phyloP scores from a whole-genome alignment of 2,797 vertebrate species.

The Siniperca scherzeri region DNA sequence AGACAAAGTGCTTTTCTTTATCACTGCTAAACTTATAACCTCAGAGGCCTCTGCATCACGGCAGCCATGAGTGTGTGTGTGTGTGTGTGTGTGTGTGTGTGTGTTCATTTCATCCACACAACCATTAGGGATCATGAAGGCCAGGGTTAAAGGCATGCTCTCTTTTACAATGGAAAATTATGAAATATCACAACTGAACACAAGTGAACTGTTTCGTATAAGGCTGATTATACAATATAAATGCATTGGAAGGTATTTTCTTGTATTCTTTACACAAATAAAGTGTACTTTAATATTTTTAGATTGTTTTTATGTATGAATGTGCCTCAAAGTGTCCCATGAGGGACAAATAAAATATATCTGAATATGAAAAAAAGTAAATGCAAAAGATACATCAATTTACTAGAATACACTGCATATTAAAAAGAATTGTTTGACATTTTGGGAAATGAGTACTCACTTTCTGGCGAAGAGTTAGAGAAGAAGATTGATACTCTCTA shows the following conservation, averaged over 20 bases:
- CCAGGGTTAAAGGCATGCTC: not conserved
- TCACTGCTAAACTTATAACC: conserved; percentile 35
- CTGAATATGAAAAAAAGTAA: not conserved
- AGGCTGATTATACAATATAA: not conserved
- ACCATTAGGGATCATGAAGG: conserved; percentile 9
- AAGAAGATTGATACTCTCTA: not conserved
- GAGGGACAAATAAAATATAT: not conserved
- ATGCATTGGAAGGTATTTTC: not conserved
- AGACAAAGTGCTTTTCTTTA: conserved; percentile 70
- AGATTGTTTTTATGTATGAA: not conserved
- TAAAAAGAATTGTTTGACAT: not conserved
- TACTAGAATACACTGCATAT: not conserved
- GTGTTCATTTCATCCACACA: conserved; percentile 18
- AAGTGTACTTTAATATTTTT: not conserved
- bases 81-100: not conserved
- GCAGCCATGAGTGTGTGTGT: not conserved
- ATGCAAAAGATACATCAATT: not conserved
- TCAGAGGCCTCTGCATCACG: conserved; percentile 31
- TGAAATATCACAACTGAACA: not conserved
- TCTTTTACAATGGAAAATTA: not conserved
- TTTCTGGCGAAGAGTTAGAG: not conserved
- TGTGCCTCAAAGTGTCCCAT: not conserved
- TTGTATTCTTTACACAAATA: not conserved
- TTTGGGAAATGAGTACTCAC: not conserved
- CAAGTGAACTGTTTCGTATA: not conserved